These are phyloP conservation scores for Myxocyprinus asiaticus DNA, from an alignment of 2,113 vertebrate genomes.

Conservation along the genomic window DNA sequence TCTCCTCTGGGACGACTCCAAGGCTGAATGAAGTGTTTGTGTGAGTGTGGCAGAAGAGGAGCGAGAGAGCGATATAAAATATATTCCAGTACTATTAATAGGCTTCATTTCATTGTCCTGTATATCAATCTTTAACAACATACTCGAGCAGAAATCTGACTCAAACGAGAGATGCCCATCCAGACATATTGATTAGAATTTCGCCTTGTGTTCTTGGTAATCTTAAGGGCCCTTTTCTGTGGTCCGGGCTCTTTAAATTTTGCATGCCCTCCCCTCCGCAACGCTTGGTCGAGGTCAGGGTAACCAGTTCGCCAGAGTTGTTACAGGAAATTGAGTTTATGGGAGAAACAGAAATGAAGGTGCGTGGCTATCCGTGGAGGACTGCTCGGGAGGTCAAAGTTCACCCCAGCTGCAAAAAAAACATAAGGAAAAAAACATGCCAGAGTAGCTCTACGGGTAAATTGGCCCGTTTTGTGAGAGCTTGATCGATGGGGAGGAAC, in stretches of 20 bases:
- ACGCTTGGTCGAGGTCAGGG: constrained; percentile 1
- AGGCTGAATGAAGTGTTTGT: constrained; percentile 53
- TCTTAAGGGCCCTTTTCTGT: constrained; percentile 11
- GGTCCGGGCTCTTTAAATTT: constrained; percentile 26
- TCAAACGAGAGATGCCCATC: not conserved
- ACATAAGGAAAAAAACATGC: constrained; percentile 2
- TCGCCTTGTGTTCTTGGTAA: constrained; percentile 15
- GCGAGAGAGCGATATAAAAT: not conserved
- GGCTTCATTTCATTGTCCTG: constrained; percentile 18
- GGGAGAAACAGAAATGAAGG: not conserved
- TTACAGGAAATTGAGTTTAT: constrained; percentile 5
- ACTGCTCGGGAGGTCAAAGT: constrained; percentile 30
- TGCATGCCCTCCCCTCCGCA: constrained; percentile 9
- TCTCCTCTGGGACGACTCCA: constrained; percentile 79
- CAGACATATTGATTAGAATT: constrained; percentile 5
- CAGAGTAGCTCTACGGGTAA: constrained; percentile 24
- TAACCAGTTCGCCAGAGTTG: constrained; percentile 8
- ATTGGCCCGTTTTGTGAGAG: constrained; percentile 39
- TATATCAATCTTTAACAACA: constrained; percentile 28
- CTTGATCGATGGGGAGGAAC: constrained; percentile 71
- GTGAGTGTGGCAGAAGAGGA: not conserved
- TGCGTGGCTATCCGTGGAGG: not conserved
- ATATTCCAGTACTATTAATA: constrained; percentile 28
- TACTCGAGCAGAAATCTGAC: constrained; percentile 4
- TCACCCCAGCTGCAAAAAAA: not conserved